Conservation (phyloP, 2,888 invertebrate species). For the Meloe dianella region DNA sequence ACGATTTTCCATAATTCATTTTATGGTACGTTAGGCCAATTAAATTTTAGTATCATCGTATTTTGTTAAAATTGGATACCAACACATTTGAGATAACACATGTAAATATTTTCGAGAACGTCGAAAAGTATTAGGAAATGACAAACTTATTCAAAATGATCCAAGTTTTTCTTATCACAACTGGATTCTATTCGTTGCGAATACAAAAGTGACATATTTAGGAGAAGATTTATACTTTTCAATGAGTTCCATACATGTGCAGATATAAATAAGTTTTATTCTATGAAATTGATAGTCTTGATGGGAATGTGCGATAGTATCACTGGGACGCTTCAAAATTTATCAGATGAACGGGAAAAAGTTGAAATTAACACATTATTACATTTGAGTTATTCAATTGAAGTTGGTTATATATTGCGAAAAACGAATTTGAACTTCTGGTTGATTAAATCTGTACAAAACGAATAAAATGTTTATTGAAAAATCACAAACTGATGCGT, state of each 20-base stretch:
- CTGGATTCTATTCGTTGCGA: background rate
- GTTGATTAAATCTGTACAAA: background rate
- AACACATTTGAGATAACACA: background rate
- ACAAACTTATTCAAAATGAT: background rate
- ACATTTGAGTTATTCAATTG: too few relatives aligned
- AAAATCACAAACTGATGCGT: background rate
- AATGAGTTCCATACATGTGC: background rate
- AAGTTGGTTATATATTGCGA: too few relatives aligned
- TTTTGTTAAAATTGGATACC: too few relatives aligned
- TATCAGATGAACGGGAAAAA: too few relatives aligned
- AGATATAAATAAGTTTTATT: background rate
- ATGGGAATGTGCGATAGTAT: too few relatives aligned
- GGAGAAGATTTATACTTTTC: background rate
- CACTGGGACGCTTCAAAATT: too few relatives aligned
- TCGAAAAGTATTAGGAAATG: background rate
- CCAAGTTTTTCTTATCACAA: slow-evolving; percentile 9
- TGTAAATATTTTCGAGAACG: background rate
- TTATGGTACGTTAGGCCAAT: background rate
- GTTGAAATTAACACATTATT: too few relatives aligned
- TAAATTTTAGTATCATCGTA: background rate
- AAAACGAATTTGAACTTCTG: background rate
- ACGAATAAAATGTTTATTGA: background rate
- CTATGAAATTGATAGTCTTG: background rate
- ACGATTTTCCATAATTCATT: slow-evolving; percentile 9
- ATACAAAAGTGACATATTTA: background rate